Base-by-base conservation (phyloP, 2,113 vertebrate species). In the Podilymbus podiceps region DNA sequence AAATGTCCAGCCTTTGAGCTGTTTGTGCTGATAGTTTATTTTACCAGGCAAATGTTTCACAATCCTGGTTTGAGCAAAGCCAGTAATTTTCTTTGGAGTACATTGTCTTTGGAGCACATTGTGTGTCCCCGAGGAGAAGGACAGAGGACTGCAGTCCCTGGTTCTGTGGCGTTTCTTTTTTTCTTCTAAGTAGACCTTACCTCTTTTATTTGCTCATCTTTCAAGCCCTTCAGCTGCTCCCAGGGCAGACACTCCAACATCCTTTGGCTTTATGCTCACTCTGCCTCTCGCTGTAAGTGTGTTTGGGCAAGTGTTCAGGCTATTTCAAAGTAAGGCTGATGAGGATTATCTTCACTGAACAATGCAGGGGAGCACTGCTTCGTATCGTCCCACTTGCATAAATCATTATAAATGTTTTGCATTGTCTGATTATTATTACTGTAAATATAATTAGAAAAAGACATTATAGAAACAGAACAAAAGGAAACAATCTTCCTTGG, bases 91-190 rank as follows among this genome's bases (percentile, higher is more conserved):
- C 55, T 88, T 74, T 50, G 50, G 28, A 58, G 16, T 60, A 21
- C 1, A 2, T 66, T 84, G 55, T 42, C 30, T 69, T 58, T 67
- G 44, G 85, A 89, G 13, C 10, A 60, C 4, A 4, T 23, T 31
- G 9, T 50, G 22, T 33, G 3, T 4, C 19, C 6, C 12, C 0
- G 0, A n/a, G 31, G 11, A 89, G 23, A 53, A 67, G 6, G 25
- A 12, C 3, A 2, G 16, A 33, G 42, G 20, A 27, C n/a, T 47
- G 12, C 33, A 83, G 35, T 53, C 22, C 11, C 12, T 38, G 4
- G 38, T 72, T 55, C 28, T 56, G 13, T 44, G 23, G n/a, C 22
- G 6, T 25, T 52, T 49, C 20, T 8, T 19, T 3, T 53, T 19
- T 6, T 19, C 28, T 21, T 78, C 30, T 46, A 53, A 27, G 22